Evolutionary conservation across 1,140 invertebrate genomes (phyloP), one percentile per base, ranked within the genome.

Genomic region (Nephila pilipes): DNA sequence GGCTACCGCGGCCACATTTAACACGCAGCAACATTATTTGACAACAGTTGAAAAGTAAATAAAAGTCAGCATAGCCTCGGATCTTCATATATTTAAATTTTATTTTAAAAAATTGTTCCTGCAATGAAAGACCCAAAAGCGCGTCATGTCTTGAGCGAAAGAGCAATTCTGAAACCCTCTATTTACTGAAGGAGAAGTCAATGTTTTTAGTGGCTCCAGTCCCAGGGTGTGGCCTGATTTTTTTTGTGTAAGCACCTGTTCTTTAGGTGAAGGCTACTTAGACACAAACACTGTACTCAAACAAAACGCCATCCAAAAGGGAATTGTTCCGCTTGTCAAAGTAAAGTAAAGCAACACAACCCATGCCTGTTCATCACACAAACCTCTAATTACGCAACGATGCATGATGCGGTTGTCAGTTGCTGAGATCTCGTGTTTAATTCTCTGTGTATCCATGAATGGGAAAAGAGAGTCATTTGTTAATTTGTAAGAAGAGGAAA

Each of bases 191-290:
- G 80, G 80, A 81, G 69, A 75, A 75, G 20, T 14, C 46, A 55
- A 3, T 81, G 80, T 81, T 81, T 81, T 22, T 54, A 22, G 25
- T 81, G 80, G 80, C 80, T 46, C 38, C 80, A 22, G 16, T 54
- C 80, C 36, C 38, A 25, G 80, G 80, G 80, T 81, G 80, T 81
- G 80, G 22, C 80, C 80, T 81, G 20, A 25, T 81, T 81, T 36
- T 14, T 12, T 32, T 4, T 16, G 2, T 18, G 69, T 18, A 32
- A 32, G 38, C 38, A 81, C 80, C 80, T 81, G 80, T 81, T 81
- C 22, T 29, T 55, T 54, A 81, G 80, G 80, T 81, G n/a, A 81
- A 81, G 80, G 80, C 46, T 46, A 81, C 80, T n/a, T 18, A 18
- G 25, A 32, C 25, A 18, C 58, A 60, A 14, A 4, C 25, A 36